A percentile compares a stretch with the other conserved stretches of the same genome.
Conservation (phyloP, 2,113 vertebrate species). For the Rhizomys pruinosus region DNA sequence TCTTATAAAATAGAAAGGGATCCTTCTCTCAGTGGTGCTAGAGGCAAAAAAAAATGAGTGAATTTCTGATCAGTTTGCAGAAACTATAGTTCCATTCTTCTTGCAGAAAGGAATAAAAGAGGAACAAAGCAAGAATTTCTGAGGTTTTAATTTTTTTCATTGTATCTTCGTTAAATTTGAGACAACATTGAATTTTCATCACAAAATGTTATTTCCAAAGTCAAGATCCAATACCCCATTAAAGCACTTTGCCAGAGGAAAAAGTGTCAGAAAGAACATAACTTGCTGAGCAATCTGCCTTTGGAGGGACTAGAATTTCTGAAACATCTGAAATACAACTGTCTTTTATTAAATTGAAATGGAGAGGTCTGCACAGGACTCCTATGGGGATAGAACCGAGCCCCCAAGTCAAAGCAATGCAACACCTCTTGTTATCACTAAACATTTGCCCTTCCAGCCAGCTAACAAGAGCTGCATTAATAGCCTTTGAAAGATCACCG, state of each 20-base stretch:
- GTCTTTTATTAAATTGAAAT: constrained; percentile 60
- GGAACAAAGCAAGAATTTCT: background rate
- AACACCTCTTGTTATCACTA: background rate
- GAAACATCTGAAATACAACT: constrained; percentile 56
- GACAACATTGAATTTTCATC: constrained; percentile 23
- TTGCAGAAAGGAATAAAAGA: constrained; percentile 44
- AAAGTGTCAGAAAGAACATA: constrained; percentile 36
- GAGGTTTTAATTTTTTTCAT: background rate
- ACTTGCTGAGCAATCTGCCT: constrained; percentile 26
- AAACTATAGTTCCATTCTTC: constrained; percentile 43
- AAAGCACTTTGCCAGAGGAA: constrained; percentile 53
- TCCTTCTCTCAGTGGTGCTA: constrained; percentile 43
- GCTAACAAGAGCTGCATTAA: constrained; percentile 26
- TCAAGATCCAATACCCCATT: constrained; percentile 23
- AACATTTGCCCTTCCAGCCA: background rate
- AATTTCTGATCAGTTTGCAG: constrained; percentile 25
- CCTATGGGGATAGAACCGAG: constrained; percentile 21
- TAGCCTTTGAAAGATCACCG: constrained; percentile 25
- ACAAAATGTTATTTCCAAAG: background rate
- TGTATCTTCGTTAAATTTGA: background rate
- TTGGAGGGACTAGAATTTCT: background rate
- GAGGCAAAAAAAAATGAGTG: background rate
- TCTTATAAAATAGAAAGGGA: constrained; percentile 55
- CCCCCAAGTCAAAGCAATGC: background rate
- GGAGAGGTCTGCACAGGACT: background rate